A percentile compares a stretch with the other conserved stretches of the same genome.
Conservation (phyloP, 1,140 invertebrate species). For the Cyphomyrmex costatus region DNA sequence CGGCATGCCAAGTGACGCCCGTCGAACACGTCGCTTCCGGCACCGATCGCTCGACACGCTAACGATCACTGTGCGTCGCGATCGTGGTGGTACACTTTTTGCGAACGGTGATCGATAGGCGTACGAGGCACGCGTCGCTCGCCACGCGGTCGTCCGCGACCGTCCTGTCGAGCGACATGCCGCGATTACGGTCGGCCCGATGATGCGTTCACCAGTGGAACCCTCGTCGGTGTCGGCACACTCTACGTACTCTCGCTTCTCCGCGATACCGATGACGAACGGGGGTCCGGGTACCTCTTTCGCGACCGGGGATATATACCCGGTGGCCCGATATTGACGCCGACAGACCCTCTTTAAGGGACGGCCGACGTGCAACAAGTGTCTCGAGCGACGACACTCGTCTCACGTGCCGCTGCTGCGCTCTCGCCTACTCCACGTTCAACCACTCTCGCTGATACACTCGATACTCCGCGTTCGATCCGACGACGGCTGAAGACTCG, state of each 20-base stretch:
- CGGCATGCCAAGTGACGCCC: slow-evolving; percentile 37
- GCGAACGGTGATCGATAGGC: slow-evolving; percentile 51
- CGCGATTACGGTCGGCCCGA: slow-evolving; percentile 2
- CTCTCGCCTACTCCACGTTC: slow-evolving; percentile 56
- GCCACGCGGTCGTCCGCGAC: slow-evolving; percentile 26
- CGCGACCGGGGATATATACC: not conserved
- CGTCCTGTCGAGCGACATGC: slow-evolving; percentile 36
- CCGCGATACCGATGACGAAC: not conserved
- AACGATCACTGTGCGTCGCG: slow-evolving; percentile 31
- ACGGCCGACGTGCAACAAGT: slow-evolving; percentile 71
- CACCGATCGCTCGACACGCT: slow-evolving; percentile 1
- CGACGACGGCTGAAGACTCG: slow-evolving; percentile 5
- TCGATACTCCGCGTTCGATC: slow-evolving; percentile 50
- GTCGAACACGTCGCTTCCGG: slow-evolving; percentile 35
- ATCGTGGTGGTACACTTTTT: slow-evolving; percentile 56
- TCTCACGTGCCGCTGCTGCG: slow-evolving; percentile 65
- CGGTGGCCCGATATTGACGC: slow-evolving; percentile 10
- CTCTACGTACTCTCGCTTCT: not conserved
- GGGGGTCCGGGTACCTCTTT: not conserved
- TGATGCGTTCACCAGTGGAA: not conserved
- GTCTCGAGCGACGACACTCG: slow-evolving; percentile 66
- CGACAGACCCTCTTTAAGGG: slow-evolving; percentile 60
- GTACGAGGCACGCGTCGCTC: slow-evolving; percentile 49
- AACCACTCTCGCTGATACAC: slow-evolving; percentile 34
- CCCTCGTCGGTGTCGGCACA: not conserved